phyloP scores from a whole-genome alignment of 2,888 invertebrate genomes.

The Scaptomyza tumidula region DNA sequence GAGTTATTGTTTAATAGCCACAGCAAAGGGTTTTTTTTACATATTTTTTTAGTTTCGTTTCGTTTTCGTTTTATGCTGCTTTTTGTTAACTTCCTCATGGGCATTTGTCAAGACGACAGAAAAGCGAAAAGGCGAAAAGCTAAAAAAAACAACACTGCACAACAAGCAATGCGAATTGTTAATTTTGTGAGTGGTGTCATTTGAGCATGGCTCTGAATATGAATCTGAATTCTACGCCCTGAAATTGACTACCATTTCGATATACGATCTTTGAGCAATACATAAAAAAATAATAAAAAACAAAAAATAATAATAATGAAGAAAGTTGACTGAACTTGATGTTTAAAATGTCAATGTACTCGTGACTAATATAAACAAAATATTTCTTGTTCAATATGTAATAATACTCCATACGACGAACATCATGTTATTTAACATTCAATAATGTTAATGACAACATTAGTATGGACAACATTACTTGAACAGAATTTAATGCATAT shows the following conservation, averaged over 20 bases:
- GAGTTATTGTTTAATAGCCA: slow-evolving; percentile 57
- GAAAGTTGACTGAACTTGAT: slow-evolving; percentile 51
- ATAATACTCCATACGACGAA: background rate
- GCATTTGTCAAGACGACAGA: slow-evolving; percentile 18
- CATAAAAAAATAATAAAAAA: slow-evolving; percentile 13
- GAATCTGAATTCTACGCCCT: slow-evolving; percentile 42
- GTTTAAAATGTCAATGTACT: slow-evolving; percentile 44
- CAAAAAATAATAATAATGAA: background rate
- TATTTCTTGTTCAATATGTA: slow-evolving; percentile 2
- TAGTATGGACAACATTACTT: background rate
- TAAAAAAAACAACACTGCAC: slow-evolving; percentile 25
- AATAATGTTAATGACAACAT: slow-evolving; percentile 1
- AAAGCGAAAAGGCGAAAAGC: background rate
- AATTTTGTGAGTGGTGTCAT: slow-evolving; percentile 4
- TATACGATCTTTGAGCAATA: slow-evolving; percentile 37
- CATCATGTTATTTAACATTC: background rate
- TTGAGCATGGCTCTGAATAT: slow-evolving; percentile 25
- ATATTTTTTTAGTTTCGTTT: slow-evolving; percentile 22
- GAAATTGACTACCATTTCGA: slow-evolving; percentile 7
- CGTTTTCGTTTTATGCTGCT: slow-evolving; percentile 20
- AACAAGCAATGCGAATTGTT: slow-evolving; percentile 18
- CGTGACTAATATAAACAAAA: background rate
- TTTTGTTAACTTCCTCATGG: slow-evolving; percentile 62
- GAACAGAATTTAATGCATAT: background rate
- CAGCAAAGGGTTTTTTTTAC: slow-evolving; percentile 32